Percentiles rank a stretch among this genome's conserved stretches.
Conservation (phyloP, 1,140 invertebrate species). For the Thalassaphorura encarpata region DNA sequence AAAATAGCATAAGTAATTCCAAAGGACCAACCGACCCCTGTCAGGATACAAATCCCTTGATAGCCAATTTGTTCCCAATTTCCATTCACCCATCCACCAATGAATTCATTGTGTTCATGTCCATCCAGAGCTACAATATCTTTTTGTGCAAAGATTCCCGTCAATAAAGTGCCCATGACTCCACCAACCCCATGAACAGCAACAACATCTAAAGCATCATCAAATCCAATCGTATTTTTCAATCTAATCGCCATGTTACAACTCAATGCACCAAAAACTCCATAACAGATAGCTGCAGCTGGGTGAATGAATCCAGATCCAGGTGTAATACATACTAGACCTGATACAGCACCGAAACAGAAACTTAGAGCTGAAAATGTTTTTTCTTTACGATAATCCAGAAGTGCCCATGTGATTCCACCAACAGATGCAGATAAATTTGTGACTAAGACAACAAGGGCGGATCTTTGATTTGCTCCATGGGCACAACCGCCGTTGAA, state of each 20-base stretch:
- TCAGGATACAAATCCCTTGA: neutral
- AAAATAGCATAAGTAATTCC: neutral
- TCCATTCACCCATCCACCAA: constrained; percentile 4
- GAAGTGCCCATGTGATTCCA: neutral
- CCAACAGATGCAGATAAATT: too few relatives aligned
- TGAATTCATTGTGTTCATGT: too few relatives aligned
- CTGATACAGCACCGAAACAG: constrained; percentile 1
- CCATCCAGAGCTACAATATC: neutral
- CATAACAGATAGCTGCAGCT: neutral
- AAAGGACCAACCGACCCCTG: neutral
- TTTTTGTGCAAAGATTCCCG: constrained; percentile 2
- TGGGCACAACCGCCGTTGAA: constrained; percentile 27
- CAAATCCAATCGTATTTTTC: neutral
- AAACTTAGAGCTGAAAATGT: constrained; percentile 3
- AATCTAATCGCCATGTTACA: neutral
- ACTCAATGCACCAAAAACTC: neutral
- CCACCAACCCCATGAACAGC: constrained; percentile 6
- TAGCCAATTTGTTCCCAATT: constrained; percentile 1
- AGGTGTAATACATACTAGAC: neutral
- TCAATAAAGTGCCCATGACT: constrained; percentile 2
- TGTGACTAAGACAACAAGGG: constrained; percentile 11
- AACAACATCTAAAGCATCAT: constrained; percentile 6
- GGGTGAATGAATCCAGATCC: neutral
- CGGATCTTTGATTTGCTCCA: constrained; percentile 21
- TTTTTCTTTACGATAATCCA: neutral